Conservation (phyloP, 2,888 invertebrate genomes). For the Esperia sulphurella region DNA sequence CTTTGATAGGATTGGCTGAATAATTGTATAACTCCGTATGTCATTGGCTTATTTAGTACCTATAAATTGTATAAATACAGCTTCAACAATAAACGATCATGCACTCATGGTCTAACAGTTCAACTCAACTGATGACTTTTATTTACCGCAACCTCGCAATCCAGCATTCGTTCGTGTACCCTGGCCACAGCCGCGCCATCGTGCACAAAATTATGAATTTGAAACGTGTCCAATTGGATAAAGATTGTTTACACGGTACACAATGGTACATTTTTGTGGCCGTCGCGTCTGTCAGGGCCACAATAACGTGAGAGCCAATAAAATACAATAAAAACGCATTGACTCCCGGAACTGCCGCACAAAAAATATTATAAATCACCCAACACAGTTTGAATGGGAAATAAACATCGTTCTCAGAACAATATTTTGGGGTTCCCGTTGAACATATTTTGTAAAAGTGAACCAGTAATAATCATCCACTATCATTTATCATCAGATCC, state of each 20-base stretch:
- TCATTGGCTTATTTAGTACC: too few relatives aligned
- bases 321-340: slow-evolving; percentile 22
- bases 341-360: slow-evolving; percentile 58
- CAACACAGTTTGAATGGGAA: slow-evolving; percentile 17
- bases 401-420: not conserved
- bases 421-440: not conserved
- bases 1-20: too few relatives aligned
- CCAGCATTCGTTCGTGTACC: too few relatives aligned
- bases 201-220: slow-evolving; percentile 5
- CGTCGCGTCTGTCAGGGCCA: not conserved
- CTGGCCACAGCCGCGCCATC: too few relatives aligned
- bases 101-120: too few relatives aligned
- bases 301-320: not conserved
- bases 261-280: not conserved
- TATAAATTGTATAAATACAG: too few relatives aligned
- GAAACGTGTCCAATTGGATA: slow-evolving; percentile 10
- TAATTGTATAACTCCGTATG: too few relatives aligned
- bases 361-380: slow-evolving; percentile 58
- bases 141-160: too few relatives aligned
- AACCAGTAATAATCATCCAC: too few relatives aligned
- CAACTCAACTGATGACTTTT: too few relatives aligned
- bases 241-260: slow-evolving; percentile 24
- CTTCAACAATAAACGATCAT: too few relatives aligned
- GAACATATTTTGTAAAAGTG: not conserved
- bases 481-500: too few relatives aligned